These are phyloP conservation scores for Dorcus parallelipipedus DNA, from an alignment of 2,888 invertebrate species.

Conservation along the genomic window DNA sequence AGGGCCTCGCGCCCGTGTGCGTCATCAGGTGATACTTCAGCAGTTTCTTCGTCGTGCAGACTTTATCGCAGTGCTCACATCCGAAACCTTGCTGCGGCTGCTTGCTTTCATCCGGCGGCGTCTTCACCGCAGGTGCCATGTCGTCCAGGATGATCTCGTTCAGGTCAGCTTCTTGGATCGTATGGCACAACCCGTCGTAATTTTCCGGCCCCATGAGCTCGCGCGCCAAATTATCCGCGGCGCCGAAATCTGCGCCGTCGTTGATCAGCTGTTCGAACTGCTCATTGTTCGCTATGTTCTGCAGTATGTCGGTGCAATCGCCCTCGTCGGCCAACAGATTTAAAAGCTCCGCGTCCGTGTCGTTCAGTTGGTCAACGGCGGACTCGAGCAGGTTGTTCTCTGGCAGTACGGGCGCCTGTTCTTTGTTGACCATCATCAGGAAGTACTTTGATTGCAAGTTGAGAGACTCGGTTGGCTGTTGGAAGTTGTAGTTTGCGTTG, in stretches of 20 bases:
- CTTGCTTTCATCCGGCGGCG: too few species aligned
- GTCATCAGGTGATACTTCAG: conserved; percentile 41
- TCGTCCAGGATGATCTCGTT: too few species aligned
- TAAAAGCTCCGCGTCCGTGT: conserved; percentile 41
- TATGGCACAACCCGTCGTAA: background rate
- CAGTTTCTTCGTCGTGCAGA: conserved; percentile 39
- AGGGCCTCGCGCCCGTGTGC: conserved; percentile 37
- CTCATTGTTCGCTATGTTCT: conserved; percentile 43
- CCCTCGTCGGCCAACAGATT: conserved; percentile 43
- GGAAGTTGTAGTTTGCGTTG: conserved; percentile 29
- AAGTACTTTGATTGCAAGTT: conserved; percentile 33
- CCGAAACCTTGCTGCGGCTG: conserved; percentile 20
- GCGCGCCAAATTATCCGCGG: conserved; percentile 17
- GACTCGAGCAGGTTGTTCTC: conserved; percentile 34
- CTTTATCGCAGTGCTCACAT: conserved; percentile 40
- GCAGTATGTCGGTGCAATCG: conserved; percentile 42
- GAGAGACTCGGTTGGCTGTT: conserved; percentile 18
- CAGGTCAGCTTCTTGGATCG: background rate
- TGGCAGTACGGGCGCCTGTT: conserved; percentile 22
- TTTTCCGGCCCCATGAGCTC: background rate
- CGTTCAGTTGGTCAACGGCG: conserved; percentile 41
- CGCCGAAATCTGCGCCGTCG: conserved; percentile 20
- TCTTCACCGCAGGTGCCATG: too few species aligned
- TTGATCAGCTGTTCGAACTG: conserved; percentile 41
- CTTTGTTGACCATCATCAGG: conserved; percentile 33